Base-by-base conservation (phyloP, 1,140 invertebrate species). In the Micrasema longulum region DNA sequence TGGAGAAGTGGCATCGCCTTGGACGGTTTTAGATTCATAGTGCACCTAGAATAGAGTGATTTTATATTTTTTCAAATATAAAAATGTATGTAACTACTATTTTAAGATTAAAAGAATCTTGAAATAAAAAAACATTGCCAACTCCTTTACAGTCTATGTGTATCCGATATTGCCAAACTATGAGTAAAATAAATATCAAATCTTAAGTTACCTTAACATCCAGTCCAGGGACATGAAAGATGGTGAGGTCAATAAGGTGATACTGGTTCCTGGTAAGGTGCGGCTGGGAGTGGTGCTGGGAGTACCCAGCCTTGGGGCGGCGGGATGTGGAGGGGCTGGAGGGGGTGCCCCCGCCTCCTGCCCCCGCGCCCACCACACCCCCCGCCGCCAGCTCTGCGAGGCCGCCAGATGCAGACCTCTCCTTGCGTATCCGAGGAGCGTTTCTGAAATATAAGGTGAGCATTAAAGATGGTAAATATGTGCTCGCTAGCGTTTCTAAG, bases 151-250 rank as follows among this genome's bases (percentile, higher is more conserved):
- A n/a, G n/a, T n/a, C n/a, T n/a, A n/a, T n/a, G n/a, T n/a, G n/a
- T n/a, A n/a, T n/a, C n/a, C n/a, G n/a, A n/a, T n/a, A n/a, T n/a
- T n/a, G n/a, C n/a, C n/a, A n/a, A n/a, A n/a, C n/a, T n/a, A n/a
- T n/a, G n/a, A n/a, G n/a, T n/a, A n/a, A n/a, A n/a, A n/a, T n/a
- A n/a, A n/a, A n/a, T n/a, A n/a, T n/a, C n/a, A 7, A 2, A 31
- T 31, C 7, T 31, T 7, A 55, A 57, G 69, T 77, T 74, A 97
- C 91, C 88, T 97, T 97, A 16, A 98, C 93, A 85, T 97, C 95
- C 67, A 98, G 87, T 0, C 96, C 96, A 1, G 97, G 97, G 78
- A 98, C 94, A 77, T 97, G 92, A 83, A 99, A 98, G 70, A 97
- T 92, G 1, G 96, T 98, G 57, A 95, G 85, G 83, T 96, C 94